phyloP scores from a whole-genome alignment of 1,140 invertebrate species.

The Mya arenaria region DNA sequence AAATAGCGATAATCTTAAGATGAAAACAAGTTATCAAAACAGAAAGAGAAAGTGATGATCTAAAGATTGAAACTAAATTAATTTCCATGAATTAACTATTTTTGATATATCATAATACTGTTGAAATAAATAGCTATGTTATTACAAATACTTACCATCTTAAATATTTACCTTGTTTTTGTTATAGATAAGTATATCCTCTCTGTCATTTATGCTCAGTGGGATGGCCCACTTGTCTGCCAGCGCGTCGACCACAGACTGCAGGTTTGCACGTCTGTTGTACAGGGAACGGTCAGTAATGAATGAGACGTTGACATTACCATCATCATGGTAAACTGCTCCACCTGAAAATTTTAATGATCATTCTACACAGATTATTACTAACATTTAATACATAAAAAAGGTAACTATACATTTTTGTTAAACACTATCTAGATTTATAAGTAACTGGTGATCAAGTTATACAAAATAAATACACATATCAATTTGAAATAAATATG shows the following conservation, averaged over 20 bases:
- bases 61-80: neutral
- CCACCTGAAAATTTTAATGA: slow-evolving; percentile 86
- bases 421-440: neutral
- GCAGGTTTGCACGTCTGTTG: slow-evolving; percentile 91
- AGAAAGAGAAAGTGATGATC: neutral
- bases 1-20: no score
- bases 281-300: slow-evolving; percentile 90
- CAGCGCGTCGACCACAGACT: slow-evolving; percentile 90
- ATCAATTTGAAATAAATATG: neutral
- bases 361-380: neutral
- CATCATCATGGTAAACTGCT: slow-evolving; percentile 96
- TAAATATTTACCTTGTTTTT: slow-evolving; percentile 88
- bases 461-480: neutral
- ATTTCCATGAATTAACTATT: neutral
- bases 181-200: slow-evolving; percentile 91
- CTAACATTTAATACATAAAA: neutral
- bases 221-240: slow-evolving; percentile 90
- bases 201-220: slow-evolving; percentile 87
- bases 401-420: neutral
- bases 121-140: neutral
- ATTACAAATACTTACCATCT: neutral
- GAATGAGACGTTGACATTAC: slow-evolving; percentile 96
- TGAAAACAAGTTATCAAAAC: neutral
- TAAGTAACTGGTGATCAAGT: neutral
- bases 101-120: neutral